These are phyloP conservation scores for Torymus aiolomorphi DNA, from an alignment of 2,888 invertebrate genomes.

Conservation along the genomic window DNA sequence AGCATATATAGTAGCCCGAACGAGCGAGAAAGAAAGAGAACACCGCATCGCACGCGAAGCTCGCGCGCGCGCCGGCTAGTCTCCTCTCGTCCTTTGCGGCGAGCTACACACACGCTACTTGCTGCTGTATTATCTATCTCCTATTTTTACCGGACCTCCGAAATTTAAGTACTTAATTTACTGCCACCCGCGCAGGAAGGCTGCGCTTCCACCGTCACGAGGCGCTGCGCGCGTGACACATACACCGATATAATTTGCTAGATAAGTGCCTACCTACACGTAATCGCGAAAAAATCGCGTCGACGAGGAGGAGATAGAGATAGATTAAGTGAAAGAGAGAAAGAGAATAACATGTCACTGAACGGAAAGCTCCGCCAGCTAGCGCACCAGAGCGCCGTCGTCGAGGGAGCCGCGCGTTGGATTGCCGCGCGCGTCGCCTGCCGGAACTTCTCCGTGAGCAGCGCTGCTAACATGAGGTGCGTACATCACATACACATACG, in stretches of 20 bases:
- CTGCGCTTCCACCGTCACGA: too few species aligned
- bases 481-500: slow-evolving; percentile 19
- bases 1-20: not conserved
- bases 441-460: slow-evolving; percentile 66
- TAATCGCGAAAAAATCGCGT: too few species aligned
- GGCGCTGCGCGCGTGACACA: too few species aligned
- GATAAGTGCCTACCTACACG: too few species aligned
- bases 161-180: too few species aligned
- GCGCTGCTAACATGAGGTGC: slow-evolving; percentile 68
- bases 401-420: slow-evolving; percentile 55
- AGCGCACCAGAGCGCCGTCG: not conserved
- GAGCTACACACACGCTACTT: slow-evolving; percentile 18
- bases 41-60: too few species aligned
- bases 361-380: slow-evolving; percentile 63
- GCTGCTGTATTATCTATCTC: too few species aligned
- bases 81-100: slow-evolving; percentile 59
- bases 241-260: too few species aligned
- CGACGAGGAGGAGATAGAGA: not conserved
- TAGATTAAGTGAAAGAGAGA: slow-evolving; percentile 2
- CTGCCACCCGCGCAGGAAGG: too few species aligned
- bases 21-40: slow-evolving; percentile 7
- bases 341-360: slow-evolving; percentile 63
- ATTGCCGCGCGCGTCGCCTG: slow-evolving; percentile 57
- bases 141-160: too few species aligned
- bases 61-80: slow-evolving; percentile 58